These are phyloP conservation scores for Eubasilissa regina DNA, from an alignment of 1,140 invertebrate species.

Conservation along the genomic window DNA sequence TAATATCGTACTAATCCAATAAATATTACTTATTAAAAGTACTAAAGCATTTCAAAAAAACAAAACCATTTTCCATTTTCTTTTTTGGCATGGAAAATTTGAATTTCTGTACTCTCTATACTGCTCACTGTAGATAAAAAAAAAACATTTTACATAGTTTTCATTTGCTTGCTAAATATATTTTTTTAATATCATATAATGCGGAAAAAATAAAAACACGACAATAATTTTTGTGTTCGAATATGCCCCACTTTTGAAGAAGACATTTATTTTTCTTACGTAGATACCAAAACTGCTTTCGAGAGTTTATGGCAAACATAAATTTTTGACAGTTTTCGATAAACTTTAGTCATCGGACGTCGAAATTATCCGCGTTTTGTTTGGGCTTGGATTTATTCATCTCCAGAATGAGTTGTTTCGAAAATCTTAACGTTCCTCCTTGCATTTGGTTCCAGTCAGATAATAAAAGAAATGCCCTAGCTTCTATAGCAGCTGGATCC, in stretches of 20 bases:
- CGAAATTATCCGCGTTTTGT: constrained; percentile 16
- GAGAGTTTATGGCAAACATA: background rate
- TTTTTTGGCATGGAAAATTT: too few species aligned
- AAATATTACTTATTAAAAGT: too few species aligned
- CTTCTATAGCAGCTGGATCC: constrained; percentile 87
- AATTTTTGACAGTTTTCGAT: constrained; percentile 20
- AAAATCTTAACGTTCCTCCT: constrained; percentile 67
- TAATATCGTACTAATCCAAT: too few species aligned
- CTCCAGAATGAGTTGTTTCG: constrained; percentile 68
- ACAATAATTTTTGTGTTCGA: background rate
- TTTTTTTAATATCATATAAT: too few species aligned
- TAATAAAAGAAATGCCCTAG: constrained; percentile 82
- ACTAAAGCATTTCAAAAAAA: too few species aligned
- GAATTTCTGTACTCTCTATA: too few species aligned
- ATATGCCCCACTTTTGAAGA: background rate
- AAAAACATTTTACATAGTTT: too few species aligned
- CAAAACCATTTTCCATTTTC: too few species aligned
- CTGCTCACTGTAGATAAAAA: too few species aligned
- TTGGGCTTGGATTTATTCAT: background rate
- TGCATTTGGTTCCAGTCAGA: constrained; percentile 71
- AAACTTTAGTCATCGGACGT: constrained; percentile 28
- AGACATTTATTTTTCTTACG: too few species aligned
- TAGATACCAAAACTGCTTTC: background rate
- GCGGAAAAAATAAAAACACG: too few species aligned
- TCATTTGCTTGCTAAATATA: too few species aligned